These are phyloP conservation scores for Argyresthia goedartella DNA, from an alignment of 2,888 invertebrate genomes.

Conservation along the genomic window DNA sequence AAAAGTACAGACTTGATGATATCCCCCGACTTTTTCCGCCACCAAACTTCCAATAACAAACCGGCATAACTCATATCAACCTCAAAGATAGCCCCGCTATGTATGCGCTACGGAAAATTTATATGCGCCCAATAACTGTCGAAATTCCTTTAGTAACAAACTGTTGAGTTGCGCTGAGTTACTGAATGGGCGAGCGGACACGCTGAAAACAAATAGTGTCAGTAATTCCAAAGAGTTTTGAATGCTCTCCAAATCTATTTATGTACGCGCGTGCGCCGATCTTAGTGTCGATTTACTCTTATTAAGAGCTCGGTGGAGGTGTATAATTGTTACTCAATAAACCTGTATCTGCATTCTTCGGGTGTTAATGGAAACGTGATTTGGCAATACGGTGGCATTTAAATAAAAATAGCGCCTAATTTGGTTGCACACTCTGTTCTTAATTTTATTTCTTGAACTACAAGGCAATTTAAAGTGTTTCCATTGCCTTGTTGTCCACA, in stretches of 20 bases:
- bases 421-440: too few relatives aligned
- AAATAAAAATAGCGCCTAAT: too few relatives aligned
- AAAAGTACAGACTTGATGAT: too few relatives aligned
- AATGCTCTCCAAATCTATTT: conserved; percentile 68
- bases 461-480: not conserved
- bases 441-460: too few relatives aligned
- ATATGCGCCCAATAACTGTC: conserved; percentile 51
- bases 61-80: conserved; percentile 6
- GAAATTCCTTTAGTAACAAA: conserved; percentile 48
- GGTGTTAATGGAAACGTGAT: too few relatives aligned
- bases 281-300: conserved; percentile 49
- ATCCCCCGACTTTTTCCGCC: too few relatives aligned
- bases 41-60: not conserved
- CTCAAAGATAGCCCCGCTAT: not conserved
- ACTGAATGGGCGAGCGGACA: conserved; percentile 51
- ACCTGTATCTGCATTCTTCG: not conserved
- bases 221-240: conserved; percentile 68
- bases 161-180: conserved; percentile 53
- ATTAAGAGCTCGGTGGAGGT: conserved; percentile 7
- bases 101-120: conserved; percentile 23
- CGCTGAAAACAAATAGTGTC: conserved; percentile 50
- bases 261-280: conserved; percentile 48
- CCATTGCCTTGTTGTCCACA: not conserved
- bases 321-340: conserved; percentile 3
- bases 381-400: too few relatives aligned